phyloP scores from a whole-genome alignment of 37 sponge, comb jelly and placozoan species.

The Ephydatia muelleri region DNA sequence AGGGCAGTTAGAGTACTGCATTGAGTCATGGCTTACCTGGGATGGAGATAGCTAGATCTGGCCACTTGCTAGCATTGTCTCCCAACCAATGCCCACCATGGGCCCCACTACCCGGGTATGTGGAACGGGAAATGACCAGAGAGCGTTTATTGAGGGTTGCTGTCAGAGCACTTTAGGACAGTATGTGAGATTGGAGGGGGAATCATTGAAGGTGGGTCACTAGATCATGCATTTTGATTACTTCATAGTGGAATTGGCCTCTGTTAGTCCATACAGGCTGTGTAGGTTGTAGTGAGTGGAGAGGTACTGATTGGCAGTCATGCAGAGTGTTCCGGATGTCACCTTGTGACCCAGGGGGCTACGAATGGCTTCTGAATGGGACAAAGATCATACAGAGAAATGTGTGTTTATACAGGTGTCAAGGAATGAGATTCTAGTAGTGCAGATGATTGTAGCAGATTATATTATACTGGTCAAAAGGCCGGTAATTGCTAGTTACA shows the following conservation, averaged over 20 bases:
- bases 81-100: slow-evolving; percentile 83
- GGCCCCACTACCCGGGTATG: slow-evolving; percentile 60
- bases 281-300: slow-evolving; percentile 81
- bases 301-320: slow-evolving; percentile 53
- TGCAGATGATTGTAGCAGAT: no score
- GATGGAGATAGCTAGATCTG: slow-evolving; percentile 57
- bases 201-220: no score
- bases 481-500: no score
- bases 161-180: slow-evolving; percentile 33
- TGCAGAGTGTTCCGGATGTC: slow-evolving; percentile 59
- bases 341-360: no score
- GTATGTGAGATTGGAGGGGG: no score
- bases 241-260: slow-evolving; percentile 69
- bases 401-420: neutral
- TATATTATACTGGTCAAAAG: no score
- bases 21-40: slow-evolving; percentile 28
- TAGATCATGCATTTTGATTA: neutral
- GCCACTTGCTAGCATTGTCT: slow-evolving; percentile 75
- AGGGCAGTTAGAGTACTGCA: no score
- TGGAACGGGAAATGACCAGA: slow-evolving; percentile 73
- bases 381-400: slow-evolving; percentile 5
- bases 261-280: slow-evolving; percentile 85
- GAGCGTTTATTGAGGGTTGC: slow-evolving; percentile 27
- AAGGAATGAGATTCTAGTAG: neutral
- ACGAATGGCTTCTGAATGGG: no score